A percentile compares a stretch with the other conserved stretches of the same genome.
These are phyloP conservation scores for Drosophila tripunctata DNA, from an alignment of 2,888 invertebrate species.

Conservation along the genomic window DNA sequence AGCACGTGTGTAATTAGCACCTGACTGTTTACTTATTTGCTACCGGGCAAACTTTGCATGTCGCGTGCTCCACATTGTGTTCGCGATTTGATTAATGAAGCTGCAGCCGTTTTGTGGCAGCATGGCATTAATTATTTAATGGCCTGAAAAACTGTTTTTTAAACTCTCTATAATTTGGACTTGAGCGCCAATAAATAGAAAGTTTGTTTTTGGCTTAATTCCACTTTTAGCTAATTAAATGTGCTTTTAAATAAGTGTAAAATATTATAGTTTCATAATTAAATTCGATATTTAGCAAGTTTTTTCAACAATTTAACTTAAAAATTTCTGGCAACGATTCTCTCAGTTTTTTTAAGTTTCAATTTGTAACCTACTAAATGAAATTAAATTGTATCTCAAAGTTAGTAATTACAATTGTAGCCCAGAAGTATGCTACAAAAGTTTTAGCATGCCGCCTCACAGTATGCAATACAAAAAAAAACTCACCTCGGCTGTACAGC, in stretches of 20 bases:
- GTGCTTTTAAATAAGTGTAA: too few relatives aligned
- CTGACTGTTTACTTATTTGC: constrained; percentile 49
- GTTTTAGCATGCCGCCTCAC: constrained; percentile 10
- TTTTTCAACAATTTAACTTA: too few relatives aligned
- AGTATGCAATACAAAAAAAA: constrained; percentile 33
- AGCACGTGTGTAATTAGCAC: constrained; percentile 68
- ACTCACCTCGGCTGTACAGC: constrained; percentile 21
- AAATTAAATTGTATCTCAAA: neutral
- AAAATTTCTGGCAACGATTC: too few relatives aligned
- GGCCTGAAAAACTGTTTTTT: constrained; percentile 29
- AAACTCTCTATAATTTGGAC: neutral
- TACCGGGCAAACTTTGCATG: constrained; percentile 43
- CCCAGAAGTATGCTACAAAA: constrained; percentile 35
- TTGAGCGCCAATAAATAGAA: neutral
- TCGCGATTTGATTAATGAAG: constrained; percentile 55
- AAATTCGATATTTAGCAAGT: too few relatives aligned
- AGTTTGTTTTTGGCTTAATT: neutral
- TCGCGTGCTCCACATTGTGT: neutral
- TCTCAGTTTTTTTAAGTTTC: too few relatives aligned
- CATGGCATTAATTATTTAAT: constrained; percentile 54
- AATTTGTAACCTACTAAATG: too few relatives aligned
- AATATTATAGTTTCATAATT: too few relatives aligned
- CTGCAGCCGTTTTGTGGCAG: constrained; percentile 39
- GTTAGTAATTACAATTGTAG: neutral
- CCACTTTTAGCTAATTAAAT: neutral